These are phyloP conservation scores for Larimichthys crocea DNA, from an alignment of 2,113 vertebrate species.

Conservation along the genomic window DNA sequence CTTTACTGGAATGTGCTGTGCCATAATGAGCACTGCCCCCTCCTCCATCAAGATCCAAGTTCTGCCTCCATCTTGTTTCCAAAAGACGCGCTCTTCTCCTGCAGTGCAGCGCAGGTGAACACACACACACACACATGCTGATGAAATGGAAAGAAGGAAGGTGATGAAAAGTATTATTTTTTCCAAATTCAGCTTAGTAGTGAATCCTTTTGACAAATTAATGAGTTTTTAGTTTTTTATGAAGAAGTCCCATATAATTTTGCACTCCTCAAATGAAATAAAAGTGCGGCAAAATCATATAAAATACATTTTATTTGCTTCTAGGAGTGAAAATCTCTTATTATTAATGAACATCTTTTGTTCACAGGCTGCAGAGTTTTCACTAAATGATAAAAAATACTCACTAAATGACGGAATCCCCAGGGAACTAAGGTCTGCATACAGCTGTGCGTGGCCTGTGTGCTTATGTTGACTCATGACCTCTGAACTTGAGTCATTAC, in stretches of 20 bases:
- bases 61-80: slow-evolving; percentile 37
- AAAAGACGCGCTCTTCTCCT: slow-evolving; percentile 10
- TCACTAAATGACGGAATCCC: slow-evolving; percentile 49
- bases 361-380: slow-evolving; percentile 27
- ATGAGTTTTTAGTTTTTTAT: background rate
- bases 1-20: slow-evolving; percentile 68
- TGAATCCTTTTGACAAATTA: slow-evolving; percentile 13
- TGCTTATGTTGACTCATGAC: slow-evolving; percentile 71
- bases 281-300: slow-evolving; percentile 14
- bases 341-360: slow-evolving; percentile 35
- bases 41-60: slow-evolving; percentile 27
- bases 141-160: slow-evolving; percentile 20
- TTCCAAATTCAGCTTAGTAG: slow-evolving; percentile 14
- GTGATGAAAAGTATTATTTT: slow-evolving; percentile 4
- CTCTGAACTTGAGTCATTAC: slow-evolving; percentile 76
- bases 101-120: slow-evolving; percentile 12
- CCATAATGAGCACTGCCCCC: slow-evolving; percentile 65
- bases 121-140: background rate
- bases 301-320: background rate
- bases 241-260: background rate
- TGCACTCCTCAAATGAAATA: slow-evolving; percentile 11
- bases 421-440: slow-evolving; percentile 32
- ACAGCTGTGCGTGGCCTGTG: slow-evolving; percentile 74
- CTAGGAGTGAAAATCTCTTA: background rate
- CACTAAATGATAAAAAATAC: slow-evolving; percentile 8